Evolutionary conservation across 2,797 vertebrate genomes (phyloP).

Genomic region (Agapornis canus): DNA sequence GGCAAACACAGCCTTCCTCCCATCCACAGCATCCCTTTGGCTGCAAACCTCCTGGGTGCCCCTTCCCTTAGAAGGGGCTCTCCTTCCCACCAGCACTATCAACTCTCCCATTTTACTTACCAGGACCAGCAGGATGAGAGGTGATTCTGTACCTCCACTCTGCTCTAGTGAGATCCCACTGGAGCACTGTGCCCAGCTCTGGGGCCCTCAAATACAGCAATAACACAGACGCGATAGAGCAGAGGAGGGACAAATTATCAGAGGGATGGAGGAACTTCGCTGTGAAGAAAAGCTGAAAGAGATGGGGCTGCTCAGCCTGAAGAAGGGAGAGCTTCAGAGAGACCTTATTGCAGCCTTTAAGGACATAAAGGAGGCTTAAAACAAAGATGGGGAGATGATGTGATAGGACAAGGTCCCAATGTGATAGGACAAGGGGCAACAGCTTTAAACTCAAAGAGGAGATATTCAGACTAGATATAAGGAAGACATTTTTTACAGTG

Average conservation of each 20-base stretch:
- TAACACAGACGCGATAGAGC: not conserved
- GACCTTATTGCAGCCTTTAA: not conserved
- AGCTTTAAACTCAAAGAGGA: not conserved
- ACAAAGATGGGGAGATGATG: not conserved
- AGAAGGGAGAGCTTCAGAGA: not conserved
- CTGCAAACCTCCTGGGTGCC: not conserved
- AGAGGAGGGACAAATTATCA: not conserved
- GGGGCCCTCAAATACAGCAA: not conserved
- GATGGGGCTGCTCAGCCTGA: not conserved
- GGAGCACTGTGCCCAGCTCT: not conserved
- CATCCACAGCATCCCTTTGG: not conserved
- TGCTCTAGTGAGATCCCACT: not conserved
- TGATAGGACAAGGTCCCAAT: not conserved
- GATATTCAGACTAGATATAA: not conserved
- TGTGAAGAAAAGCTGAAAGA: not conserved
- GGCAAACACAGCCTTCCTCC: not conserved
- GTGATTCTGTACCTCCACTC: not conserved
- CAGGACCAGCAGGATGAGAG: not conserved
- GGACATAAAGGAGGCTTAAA: not conserved
- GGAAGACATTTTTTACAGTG: not conserved
- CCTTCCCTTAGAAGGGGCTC: not conserved
- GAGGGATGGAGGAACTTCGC: not conserved
- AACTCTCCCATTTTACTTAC: not conserved
- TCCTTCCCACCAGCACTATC: not conserved
- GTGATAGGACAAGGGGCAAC: not conserved